Percentiles rank a stretch among this genome's conserved stretches.
Conservation (phyloP, 2,888 invertebrate genomes). For the Dastarcus helophoroides region DNA sequence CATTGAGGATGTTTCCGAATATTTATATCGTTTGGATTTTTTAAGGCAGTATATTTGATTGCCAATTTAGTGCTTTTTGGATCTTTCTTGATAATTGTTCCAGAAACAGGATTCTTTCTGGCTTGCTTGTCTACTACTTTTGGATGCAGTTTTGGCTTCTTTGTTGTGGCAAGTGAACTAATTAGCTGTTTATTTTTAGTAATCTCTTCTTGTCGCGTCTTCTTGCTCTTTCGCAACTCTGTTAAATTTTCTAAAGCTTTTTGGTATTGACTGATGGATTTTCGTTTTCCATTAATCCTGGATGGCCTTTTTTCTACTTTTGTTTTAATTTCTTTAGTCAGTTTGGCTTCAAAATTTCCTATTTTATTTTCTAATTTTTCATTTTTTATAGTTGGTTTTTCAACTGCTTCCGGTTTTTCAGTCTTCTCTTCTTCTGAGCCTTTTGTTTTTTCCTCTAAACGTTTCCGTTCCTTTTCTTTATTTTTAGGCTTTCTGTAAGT, state of each 20-base stretch:
- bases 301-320: no score
- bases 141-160: constrained; percentile 5
- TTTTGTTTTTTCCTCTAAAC: constrained; percentile 9
- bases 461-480: constrained; percentile 6
- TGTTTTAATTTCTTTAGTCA: constrained; percentile 2
- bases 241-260: constrained; percentile 4
- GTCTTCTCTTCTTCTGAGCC: constrained; percentile 7
- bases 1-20: no score
- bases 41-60: constrained; percentile 3
- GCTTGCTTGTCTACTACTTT: no score
- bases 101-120: no score
- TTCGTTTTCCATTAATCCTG: neutral
- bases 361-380: constrained; percentile 2
- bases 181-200: no score
- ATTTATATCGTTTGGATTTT: no score
- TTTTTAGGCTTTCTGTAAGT: constrained; percentile 6
- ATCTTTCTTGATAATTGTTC: no score
- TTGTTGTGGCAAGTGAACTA: neutral
- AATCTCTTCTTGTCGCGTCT: neutral
- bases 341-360: constrained; percentile 5
- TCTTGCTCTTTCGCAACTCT: neutral
- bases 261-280: constrained; percentile 1
- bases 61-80: no score
- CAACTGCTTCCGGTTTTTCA: constrained; percentile 6
- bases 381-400: neutral